Evolutionary conservation across 2,113 vertebrate genomes (phyloP), one percentile per base, ranked within the genome.

Genomic region (Solea senegalensis): DNA sequence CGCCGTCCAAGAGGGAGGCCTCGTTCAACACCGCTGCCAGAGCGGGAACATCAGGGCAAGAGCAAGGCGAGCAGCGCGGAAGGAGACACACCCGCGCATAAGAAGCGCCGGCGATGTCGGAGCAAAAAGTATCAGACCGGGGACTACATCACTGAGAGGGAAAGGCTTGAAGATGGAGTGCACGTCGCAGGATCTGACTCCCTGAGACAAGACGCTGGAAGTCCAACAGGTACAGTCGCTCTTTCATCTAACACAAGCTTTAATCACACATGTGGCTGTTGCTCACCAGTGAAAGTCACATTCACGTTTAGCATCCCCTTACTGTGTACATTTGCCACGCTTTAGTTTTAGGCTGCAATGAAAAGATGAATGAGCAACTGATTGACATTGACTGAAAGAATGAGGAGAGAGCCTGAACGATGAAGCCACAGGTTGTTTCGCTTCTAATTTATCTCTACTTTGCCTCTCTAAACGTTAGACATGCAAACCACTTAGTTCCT

Each of bases 81-180:
- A n/a, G 76, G 83, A 5, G 89, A 91, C 43, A 40, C 76, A 1
- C 92, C 94, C 9, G 52, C 93, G 73, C 92, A 93, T 67, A 97
- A 96, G 93, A 98, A 96, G 69, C 94, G 97, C 75, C 93, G 93
- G 72, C 93, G 97, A 26, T 96, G 96, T 91, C 95, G 96, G 65
- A 98, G 92, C 88, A 93, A 93, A 70, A 99, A 97, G 78, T 98
- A 99, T 77, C 96, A 98, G 89, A 98, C 94, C 0, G 97, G 96
- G 44, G 97, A 98, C 49, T 98, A 98, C 86, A 81, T 98, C 84
- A 96, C 95, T 0, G 96, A 97, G 85, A 94, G 93, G 56, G 96
- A 95, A 76, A 94, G 92, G 66, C 77, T 87, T 59, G 90, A 85
- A 40, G 92, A 91, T 14, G 92, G 86, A 52, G 92, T 86, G 45